phyloP scores from a whole-genome alignment of 2,113 vertebrate genomes.

The Tragelaphus imberbis region DNA sequence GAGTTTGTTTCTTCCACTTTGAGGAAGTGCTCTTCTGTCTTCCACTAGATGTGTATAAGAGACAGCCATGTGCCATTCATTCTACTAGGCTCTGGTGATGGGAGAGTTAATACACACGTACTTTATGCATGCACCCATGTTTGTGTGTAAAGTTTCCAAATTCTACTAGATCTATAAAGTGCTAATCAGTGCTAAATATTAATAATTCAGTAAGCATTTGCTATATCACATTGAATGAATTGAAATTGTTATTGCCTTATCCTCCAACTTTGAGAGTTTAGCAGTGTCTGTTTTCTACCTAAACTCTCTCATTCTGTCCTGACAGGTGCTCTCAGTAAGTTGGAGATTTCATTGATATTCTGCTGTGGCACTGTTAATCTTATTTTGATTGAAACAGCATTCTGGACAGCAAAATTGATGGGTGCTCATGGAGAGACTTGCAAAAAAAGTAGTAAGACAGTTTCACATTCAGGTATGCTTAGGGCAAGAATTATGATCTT shows the following conservation, averaged over 20 bases:
- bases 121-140: neutral
- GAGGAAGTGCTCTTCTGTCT: no score
- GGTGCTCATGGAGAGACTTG: neutral
- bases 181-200: neutral
- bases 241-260: neutral
- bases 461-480: neutral
- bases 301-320: constrained; percentile 24
- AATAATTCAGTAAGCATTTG: constrained; percentile 29
- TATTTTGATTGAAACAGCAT: constrained; percentile 47
- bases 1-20: no score
- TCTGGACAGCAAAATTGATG: constrained; percentile 53
- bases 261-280: neutral
- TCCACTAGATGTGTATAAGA: no score
- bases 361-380: constrained; percentile 35
- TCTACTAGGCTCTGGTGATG: neutral
- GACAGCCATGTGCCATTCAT: neutral
- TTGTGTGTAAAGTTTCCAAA: neutral
- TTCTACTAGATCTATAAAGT: neutral
- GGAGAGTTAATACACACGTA: neutral
- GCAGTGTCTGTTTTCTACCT: neutral
- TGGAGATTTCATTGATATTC: constrained; percentile 46
- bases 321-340: neutral
- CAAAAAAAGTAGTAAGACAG: neutral
- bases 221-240: neutral
- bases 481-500: constrained; percentile 24